Evolutionary conservation across 2,113 vertebrate species (phyloP).

Genomic region (Tauraco erythrolophus): DNA sequence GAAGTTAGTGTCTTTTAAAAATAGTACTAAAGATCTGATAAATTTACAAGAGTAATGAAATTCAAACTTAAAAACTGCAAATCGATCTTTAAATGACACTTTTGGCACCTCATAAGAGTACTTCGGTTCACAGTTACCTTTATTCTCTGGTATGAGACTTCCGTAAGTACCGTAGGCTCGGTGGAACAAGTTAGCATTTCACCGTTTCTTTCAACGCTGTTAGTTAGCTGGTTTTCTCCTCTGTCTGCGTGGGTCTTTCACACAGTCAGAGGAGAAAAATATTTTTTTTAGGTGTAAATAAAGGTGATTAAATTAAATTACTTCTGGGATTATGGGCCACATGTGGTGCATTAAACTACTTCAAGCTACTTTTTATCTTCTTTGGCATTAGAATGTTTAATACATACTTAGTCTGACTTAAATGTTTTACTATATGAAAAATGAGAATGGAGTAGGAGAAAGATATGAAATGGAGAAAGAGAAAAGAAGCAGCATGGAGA

Average conservation of each 20-base stretch:
- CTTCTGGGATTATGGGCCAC: neutral
- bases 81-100: neutral
- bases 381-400: neutral
- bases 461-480: neutral
- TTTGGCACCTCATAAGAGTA: neutral
- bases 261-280: neutral
- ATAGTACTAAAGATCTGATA: neutral
- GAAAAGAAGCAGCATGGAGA: neutral
- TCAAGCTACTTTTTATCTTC: conserved; percentile 17
- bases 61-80: conserved; percentile 18
- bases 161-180: neutral
- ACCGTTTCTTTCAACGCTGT: neutral
- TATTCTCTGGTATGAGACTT: neutral
- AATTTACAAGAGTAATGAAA: conserved; percentile 25
- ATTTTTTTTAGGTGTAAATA: conserved; percentile 8
- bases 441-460: neutral
- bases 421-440: neutral
- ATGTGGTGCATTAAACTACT: neutral
- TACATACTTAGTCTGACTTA: neutral
- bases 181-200: neutral
- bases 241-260: neutral
- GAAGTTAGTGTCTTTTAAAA: conserved; percentile 7
- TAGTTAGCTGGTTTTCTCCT: neutral
- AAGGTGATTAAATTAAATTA: conserved; percentile 41
- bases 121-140: neutral